Base-by-base conservation (phyloP, 1,140 invertebrate genomes). In the Bombus terrestris region DNA sequence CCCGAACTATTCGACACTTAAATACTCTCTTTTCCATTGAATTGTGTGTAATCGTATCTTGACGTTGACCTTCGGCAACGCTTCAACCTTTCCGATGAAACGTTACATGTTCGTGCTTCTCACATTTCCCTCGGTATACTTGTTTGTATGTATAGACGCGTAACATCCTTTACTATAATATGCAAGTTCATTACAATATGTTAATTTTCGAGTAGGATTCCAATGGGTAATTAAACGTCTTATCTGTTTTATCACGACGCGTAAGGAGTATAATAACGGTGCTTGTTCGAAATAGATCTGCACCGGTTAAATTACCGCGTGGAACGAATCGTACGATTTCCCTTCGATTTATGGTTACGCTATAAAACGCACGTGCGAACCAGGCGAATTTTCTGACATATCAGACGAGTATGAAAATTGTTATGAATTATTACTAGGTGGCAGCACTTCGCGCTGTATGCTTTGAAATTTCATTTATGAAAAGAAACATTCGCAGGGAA, bases 61-160 rank as follows among this genome's bases (percentile, higher is more conserved):
- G 83, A 86, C 85, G 85, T 88, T 88, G 87, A 86, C 87, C 80
- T 86, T 86, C 79, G 80, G 59, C 59, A 79, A 86, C 71, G 75
- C 66, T 86, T 47, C 74, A 37, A 64, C 59, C 57, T 81, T 73
- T 81, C n/a, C 78, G n/a, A 64, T 37, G 78, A 43, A 85, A 83
- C 81, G 41, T 83, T 74, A 37, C 72, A n/a, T 73, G 28, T 10
- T 47, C 79, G 37, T 47, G 41, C 13, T 86, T 81, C 81, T 87
- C 81, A 66, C 66, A 66, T 81, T 86, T 85, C 86, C 10, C 41
- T 15, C 41, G 53, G 25, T 9, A 28, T 83, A 47, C 12, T 12
- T 22, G 18, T 39, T 47, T 35, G 22, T 28, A 43, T n/a, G 62
- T 43, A 83, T 77, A 57, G 39, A 4, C 15, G 37, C 22, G 3